phyloP scores from a whole-genome alignment of 2,113 vertebrate genomes.

The Microcebus ravelobensis region DNA sequence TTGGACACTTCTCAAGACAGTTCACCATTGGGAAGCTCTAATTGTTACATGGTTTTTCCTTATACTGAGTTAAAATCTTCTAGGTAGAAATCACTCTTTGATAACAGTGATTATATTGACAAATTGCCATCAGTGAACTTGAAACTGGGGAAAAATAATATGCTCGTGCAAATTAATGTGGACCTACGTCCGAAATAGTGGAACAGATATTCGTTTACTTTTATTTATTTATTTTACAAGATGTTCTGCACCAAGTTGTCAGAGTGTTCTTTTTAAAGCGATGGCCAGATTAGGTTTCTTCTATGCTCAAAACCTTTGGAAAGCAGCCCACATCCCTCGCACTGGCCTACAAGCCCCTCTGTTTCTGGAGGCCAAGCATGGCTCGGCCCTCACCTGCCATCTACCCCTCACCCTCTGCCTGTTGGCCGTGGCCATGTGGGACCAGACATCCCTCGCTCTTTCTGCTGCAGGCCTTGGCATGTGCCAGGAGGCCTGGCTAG shows the following conservation, averaged over 20 bases:
- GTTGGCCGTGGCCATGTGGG: not conserved
- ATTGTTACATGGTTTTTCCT: not conserved
- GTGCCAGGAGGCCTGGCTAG: not conserved
- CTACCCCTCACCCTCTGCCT: not conserved
- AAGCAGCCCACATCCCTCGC: accelerated
- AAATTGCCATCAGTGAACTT: not conserved
- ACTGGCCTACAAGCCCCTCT: too few relatives aligned
- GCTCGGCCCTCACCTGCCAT: not conserved
- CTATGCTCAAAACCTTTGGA: not conserved
- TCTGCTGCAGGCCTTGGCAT: not conserved
- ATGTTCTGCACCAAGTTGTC: not conserved
- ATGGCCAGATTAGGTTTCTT: not conserved
- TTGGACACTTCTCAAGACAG: not conserved
- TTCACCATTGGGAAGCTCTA: not conserved
- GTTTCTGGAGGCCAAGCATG: accelerated
- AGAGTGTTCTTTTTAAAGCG: not conserved
- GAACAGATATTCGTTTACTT: not conserved
- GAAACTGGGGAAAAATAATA: not conserved
- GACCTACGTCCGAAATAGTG: not conserved
- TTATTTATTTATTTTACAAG: not conserved
- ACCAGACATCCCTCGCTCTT: not conserved
- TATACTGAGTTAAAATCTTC: not conserved
- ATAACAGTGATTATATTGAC: not conserved
- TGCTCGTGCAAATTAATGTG: not conserved
- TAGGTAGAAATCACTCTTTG: not conserved